phyloP scores from a whole-genome alignment of 2,888 invertebrate genomes.

The Nipponacmea schrenckii region DNA sequence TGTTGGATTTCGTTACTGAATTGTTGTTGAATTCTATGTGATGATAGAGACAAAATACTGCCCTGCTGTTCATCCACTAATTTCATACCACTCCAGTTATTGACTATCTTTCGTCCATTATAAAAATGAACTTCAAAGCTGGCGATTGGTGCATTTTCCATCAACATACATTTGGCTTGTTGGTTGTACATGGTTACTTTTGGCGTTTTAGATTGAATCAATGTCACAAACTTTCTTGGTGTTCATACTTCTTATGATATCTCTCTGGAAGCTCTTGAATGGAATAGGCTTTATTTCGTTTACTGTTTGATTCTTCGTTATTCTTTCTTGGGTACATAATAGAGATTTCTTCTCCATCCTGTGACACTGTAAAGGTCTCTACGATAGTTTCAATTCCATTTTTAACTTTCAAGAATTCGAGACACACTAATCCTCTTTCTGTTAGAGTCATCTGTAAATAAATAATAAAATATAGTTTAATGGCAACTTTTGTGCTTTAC shows the following conservation, averaged over 20 bases:
- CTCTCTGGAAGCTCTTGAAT: neutral
- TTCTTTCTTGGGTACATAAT: no score
- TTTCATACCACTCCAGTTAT: slow-evolving; percentile 4
- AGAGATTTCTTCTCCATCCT: neutral
- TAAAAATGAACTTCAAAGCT: slow-evolving; percentile 5
- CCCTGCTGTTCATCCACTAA: neutral
- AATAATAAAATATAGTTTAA: no score
- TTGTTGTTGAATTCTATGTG: slow-evolving; percentile 3
- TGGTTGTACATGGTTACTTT: neutral
- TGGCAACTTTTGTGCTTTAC: no score
- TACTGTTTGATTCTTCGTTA: no score
- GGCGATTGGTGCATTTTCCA: neutral
- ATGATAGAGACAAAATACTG: neutral
- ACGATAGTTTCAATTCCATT: neutral
- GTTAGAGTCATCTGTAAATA: neutral
- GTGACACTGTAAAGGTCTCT: neutral
- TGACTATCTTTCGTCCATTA: neutral
- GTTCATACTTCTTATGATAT: neutral
- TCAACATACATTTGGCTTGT: slow-evolving; percentile 2
- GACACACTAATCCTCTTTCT: neutral
- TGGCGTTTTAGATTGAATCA: neutral
- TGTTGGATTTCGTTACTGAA: neutral
- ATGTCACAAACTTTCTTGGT: neutral
- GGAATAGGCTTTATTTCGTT: no score
- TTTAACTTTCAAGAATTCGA: neutral